Conservation (phyloP, 1,140 invertebrate genomes). For the Druon quercuslanigerum region DNA sequence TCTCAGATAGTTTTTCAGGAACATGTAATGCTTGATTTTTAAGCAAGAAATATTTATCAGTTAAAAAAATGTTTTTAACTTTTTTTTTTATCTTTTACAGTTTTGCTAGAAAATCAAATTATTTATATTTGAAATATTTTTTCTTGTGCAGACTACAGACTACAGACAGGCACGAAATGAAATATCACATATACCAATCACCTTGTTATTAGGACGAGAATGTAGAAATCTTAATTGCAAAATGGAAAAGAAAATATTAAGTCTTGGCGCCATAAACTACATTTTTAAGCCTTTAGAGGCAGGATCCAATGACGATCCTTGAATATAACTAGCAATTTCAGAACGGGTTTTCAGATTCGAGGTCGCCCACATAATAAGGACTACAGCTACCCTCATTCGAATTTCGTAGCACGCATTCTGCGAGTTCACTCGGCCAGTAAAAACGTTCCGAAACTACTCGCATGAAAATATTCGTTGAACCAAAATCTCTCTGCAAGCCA, state of each 20-base stretch:
- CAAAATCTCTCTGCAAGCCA: not conserved
- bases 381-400: not conserved
- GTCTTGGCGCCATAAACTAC: constrained; percentile 60
- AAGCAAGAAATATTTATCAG: too few species aligned
- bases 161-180: too few species aligned
- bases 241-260: constrained; percentile 37
- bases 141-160: too few species aligned
- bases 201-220: too few species aligned
- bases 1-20: too few species aligned
- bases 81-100: too few species aligned
- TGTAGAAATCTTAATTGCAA: too few species aligned
- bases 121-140: too few species aligned
- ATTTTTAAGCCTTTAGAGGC: constrained; percentile 61
- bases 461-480: not conserved
- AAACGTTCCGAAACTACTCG: not conserved
- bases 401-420: not conserved
- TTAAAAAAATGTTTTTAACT: too few species aligned
- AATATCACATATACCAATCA: too few species aligned
- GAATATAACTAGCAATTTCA: constrained; percentile 41
- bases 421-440: constrained; percentile 1
- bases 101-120: too few species aligned
- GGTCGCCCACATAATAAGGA: not conserved
- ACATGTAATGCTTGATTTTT: too few species aligned
- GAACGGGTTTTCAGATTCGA: not conserved
- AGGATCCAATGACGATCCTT: constrained; percentile 53